A percentile compares a stretch with the other conserved stretches of the same genome.
Conservation (phyloP, 1,140 invertebrate species). For the Littorina saxatilis region DNA sequence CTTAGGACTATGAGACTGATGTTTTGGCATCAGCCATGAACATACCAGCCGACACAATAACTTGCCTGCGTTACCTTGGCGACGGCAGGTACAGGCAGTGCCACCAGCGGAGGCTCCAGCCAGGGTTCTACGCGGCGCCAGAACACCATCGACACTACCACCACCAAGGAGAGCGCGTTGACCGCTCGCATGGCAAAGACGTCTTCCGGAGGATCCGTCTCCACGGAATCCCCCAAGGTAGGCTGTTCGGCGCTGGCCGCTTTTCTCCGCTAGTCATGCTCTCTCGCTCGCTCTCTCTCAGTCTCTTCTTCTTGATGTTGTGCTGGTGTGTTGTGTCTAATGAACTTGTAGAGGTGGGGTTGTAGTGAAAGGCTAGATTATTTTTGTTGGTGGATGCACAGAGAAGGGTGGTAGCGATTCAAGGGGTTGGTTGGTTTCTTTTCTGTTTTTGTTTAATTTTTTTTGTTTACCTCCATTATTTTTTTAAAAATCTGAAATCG, state of each 20-base stretch:
- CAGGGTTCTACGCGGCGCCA: slow-evolving; percentile 53
- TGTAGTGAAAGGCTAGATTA: no score
- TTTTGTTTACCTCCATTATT: no score
- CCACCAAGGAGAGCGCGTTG: slow-evolving; percentile 70
- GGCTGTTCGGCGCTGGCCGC: background rate
- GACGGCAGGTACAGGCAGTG: slow-evolving; percentile 50
- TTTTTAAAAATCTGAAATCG: no score
- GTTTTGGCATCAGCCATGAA: no score
- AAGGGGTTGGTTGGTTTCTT: no score
- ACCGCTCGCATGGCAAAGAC: slow-evolving; percentile 66
- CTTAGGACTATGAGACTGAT: no score
- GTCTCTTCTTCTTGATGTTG: slow-evolving; percentile 3
- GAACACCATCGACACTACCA: slow-evolving; percentile 63
- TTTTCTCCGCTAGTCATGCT: background rate
- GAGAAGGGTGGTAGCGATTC: no score
- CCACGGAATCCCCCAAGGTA: slow-evolving; percentile 58
- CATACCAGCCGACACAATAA: no score
- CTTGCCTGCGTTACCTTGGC: background rate
- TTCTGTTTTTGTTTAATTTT: no score
- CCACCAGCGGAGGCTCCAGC: slow-evolving; percentile 54
- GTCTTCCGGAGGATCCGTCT: slow-evolving; percentile 53
- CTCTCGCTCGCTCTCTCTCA: background rate
- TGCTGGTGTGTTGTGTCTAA: background rate
- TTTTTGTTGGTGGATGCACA: no score
- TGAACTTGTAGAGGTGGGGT: no score